phyloP scores from a whole-genome alignment of 2,888 invertebrate species.

The Hylaea fasciaria region DNA sequence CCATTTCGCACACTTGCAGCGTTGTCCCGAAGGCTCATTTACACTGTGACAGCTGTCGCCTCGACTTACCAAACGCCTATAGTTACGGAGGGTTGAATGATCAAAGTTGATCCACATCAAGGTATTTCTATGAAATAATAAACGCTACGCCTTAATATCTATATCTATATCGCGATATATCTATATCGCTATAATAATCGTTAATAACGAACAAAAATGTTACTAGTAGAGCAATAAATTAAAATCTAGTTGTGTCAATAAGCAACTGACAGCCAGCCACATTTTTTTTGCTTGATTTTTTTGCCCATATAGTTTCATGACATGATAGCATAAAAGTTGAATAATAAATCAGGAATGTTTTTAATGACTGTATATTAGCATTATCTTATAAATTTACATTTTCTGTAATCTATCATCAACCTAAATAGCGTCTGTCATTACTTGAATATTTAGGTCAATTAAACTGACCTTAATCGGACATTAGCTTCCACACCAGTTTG shows the following conservation, averaged over 20 bases:
- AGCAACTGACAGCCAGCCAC: too few relatives aligned
- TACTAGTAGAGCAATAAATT: too few relatives aligned
- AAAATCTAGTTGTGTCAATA: too few relatives aligned
- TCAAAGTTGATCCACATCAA: slow-evolving; percentile 41
- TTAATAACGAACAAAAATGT: background rate
- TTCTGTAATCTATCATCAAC: slow-evolving; percentile 1
- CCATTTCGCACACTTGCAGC: slow-evolving; percentile 42
- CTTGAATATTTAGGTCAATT: slow-evolving; percentile 10
- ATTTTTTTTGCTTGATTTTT: too few relatives aligned
- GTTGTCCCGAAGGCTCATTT: slow-evolving; percentile 44
- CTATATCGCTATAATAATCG: background rate
- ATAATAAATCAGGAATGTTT: too few relatives aligned
- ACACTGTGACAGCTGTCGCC: slow-evolving; percentile 43
- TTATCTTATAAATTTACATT: slow-evolving; percentile 12
- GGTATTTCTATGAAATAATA: slow-evolving; percentile 20
- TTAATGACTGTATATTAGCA: background rate
- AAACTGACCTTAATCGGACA: slow-evolving; percentile 18
- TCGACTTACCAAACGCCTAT: slow-evolving; percentile 36
- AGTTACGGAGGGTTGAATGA: slow-evolving; percentile 40
- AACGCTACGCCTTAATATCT: slow-evolving; percentile 1
- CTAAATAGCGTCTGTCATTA: slow-evolving; percentile 6
- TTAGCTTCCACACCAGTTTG: slow-evolving; percentile 1
- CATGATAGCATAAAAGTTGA: too few relatives aligned
- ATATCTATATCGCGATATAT: background rate
- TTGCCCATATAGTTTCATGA: too few relatives aligned